A percentile compares a stretch with the other conserved stretches of the same genome.
These are phyloP conservation scores for Terrapene triunguis DNA, from an alignment of 2,113 vertebrate species.

Conservation along the genomic window DNA sequence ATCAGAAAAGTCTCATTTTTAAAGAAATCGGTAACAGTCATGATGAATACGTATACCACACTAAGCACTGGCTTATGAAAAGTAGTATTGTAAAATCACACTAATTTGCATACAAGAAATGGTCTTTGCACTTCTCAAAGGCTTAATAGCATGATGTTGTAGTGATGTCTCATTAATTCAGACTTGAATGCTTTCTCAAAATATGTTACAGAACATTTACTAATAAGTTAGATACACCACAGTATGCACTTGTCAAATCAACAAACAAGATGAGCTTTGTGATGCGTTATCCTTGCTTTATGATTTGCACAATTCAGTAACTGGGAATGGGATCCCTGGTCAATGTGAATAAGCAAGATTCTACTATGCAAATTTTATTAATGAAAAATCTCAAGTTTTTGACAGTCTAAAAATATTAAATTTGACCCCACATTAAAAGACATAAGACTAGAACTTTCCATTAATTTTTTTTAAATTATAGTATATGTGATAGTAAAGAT, in stretches of 20 bases:
- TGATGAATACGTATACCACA: background rate
- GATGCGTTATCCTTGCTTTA: background rate
- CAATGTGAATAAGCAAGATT: background rate
- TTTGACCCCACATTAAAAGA: background rate
- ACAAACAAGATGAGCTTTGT: background rate
- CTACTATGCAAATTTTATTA: slow-evolving; percentile 25
- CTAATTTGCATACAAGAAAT: slow-evolving; percentile 36
- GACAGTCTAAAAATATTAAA: slow-evolving; percentile 20
- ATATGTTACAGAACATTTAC: background rate
- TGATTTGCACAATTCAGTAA: background rate
- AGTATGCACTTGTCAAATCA: background rate
- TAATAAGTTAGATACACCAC: background rate
- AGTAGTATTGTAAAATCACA: slow-evolving; percentile 34
- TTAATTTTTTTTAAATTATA: background rate
- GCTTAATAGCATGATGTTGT: background rate
- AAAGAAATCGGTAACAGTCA: background rate
- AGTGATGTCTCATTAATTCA: slow-evolving; percentile 32
- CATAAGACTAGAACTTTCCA: slow-evolving; percentile 18
- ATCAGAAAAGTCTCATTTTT: background rate
- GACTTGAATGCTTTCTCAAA: slow-evolving; percentile 20
- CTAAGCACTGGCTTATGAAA: slow-evolving; percentile 24
- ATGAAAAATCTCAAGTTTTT: slow-evolving; percentile 2
- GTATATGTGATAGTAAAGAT: background rate
- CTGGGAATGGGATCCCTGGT: background rate
- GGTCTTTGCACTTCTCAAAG: slow-evolving; percentile 38